Evolutionary conservation across 2,888 invertebrate genomes (phyloP).

Genomic region (Ochropleura leucogaster): DNA sequence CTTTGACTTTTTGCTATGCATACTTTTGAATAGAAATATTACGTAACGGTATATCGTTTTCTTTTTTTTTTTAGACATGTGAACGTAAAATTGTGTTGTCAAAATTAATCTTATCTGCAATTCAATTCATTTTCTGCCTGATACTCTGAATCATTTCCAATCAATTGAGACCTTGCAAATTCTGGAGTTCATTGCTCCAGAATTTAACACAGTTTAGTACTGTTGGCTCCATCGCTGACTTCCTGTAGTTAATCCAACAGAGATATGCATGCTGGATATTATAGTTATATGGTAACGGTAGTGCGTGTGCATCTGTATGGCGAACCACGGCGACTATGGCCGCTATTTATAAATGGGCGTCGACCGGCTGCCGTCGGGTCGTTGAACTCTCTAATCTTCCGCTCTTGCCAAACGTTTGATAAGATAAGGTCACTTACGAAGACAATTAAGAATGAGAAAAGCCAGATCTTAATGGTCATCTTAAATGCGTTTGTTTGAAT

Average conservation of each 20-base stretch:
- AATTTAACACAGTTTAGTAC: constrained; percentile 39
- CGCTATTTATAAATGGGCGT: constrained; percentile 83
- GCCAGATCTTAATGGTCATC: constrained; percentile 51
- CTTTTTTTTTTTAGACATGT: not conserved
- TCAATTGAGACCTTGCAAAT: constrained; percentile 36
- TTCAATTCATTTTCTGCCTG: constrained; percentile 20
- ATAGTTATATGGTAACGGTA: constrained; percentile 73
- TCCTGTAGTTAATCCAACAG: constrained; percentile 51
- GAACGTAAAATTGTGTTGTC: not conserved
- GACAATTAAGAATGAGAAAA: constrained; percentile 52
- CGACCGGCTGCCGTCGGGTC: constrained; percentile 77
- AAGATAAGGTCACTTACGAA: constrained; percentile 70
- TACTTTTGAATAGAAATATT: not conserved
- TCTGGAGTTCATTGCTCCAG: constrained; percentile 41
- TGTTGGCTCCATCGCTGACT: constrained; percentile 26
- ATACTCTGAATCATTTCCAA: constrained; percentile 15
- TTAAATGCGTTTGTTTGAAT: constrained; percentile 40
- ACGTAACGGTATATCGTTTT: constrained; percentile 5
- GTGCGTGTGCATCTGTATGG: constrained; percentile 75
- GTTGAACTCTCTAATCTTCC: constrained; percentile 79
- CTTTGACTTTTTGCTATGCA: constrained; percentile 15
- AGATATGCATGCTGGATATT: constrained; percentile 49
- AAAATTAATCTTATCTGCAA: constrained; percentile 2
- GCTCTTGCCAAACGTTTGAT: constrained; percentile 75
- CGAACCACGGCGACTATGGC: constrained; percentile 65